Conservation (phyloP, 2,797 vertebrate genomes). For the Helostoma temminkii region DNA sequence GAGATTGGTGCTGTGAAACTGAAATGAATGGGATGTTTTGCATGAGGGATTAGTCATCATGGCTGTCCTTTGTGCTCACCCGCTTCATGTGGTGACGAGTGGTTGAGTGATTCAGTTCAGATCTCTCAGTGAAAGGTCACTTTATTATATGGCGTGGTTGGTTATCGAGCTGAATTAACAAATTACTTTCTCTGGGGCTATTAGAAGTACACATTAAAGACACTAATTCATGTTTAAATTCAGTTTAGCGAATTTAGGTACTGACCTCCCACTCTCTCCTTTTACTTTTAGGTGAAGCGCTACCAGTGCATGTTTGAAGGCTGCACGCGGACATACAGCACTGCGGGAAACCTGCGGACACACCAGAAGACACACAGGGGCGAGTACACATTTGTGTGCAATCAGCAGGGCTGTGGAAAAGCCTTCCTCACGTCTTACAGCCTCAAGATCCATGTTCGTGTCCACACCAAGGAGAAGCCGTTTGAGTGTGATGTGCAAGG, state of each 20-base stretch:
- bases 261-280: background rate
- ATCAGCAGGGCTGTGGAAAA: slow-evolving; percentile 98
- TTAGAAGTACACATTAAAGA: slow-evolving; percentile 13
- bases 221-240: slow-evolving; percentile 1
- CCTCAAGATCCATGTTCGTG: slow-evolving; percentile 97
- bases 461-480: slow-evolving; percentile 99
- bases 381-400: slow-evolving; percentile 98
- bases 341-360: slow-evolving; percentile 96
- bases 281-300: slow-evolving; percentile 90
- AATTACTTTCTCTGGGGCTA: background rate
- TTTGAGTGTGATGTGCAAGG: slow-evolving; percentile 99
- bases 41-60: slow-evolving; percentile 53
- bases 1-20: slow-evolving; percentile 43
- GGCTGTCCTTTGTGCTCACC: slow-evolving; percentile 57
- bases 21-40: slow-evolving; percentile 52
- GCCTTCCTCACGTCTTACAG: slow-evolving; percentile 99
- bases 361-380: slow-evolving; percentile 98
- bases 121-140: slow-evolving; percentile 55
- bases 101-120: slow-evolving; percentile 67
- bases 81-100: slow-evolving; percentile 44
- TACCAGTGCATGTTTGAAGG: slow-evolving; percentile 99
- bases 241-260: background rate
- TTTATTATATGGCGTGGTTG: slow-evolving; percentile 24
- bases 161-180: slow-evolving; percentile 36
- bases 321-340: slow-evolving; percentile 97